Percentiles rank a stretch among this genome's conserved stretches.
Conservation (phyloP, 2,797 vertebrate genomes). For the Dendrocincla tyrannina region DNA sequence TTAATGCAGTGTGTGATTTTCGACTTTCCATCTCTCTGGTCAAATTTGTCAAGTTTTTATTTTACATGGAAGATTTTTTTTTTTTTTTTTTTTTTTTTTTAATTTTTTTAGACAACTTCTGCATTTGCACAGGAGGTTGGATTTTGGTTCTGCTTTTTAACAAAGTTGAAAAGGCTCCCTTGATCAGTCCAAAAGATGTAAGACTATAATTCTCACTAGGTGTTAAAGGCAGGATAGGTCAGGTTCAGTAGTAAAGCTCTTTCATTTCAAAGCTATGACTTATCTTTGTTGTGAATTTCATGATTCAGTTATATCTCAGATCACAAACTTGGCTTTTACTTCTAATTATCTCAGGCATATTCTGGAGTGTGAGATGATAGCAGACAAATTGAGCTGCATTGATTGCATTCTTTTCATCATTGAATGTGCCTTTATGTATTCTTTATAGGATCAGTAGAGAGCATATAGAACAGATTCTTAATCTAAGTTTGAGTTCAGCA, state of each 20-base stretch:
- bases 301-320: slow-evolving; percentile 46
- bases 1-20: neutral
- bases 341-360: slow-evolving; percentile 68
- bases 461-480: neutral
- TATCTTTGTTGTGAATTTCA: slow-evolving; percentile 59
- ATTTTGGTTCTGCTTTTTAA: slow-evolving; percentile 59
- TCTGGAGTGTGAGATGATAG: slow-evolving; percentile 49
- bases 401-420: slow-evolving; percentile 62
- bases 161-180: slow-evolving; percentile 33
- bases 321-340: slow-evolving; percentile 58
- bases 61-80: neutral
- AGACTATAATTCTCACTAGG: slow-evolving; percentile 21
- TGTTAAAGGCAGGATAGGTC: slow-evolving; percentile 39
- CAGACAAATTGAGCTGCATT: slow-evolving; percentile 50
- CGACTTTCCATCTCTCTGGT: neutral
- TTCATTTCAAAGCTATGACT: slow-evolving; percentile 47
- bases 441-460: slow-evolving; percentile 47
- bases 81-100: too few species aligned
- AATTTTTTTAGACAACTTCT: neutral
- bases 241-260: slow-evolving; percentile 10
- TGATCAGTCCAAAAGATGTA: slow-evolving; percentile 28
- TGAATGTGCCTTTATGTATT: slow-evolving; percentile 32
- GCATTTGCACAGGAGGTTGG: neutral
- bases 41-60: neutral
- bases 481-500: slow-evolving; percentile 19